These are phyloP conservation scores for Rafetus swinhoei DNA, from an alignment of 2,113 vertebrate genomes.

Conservation along the genomic window DNA sequence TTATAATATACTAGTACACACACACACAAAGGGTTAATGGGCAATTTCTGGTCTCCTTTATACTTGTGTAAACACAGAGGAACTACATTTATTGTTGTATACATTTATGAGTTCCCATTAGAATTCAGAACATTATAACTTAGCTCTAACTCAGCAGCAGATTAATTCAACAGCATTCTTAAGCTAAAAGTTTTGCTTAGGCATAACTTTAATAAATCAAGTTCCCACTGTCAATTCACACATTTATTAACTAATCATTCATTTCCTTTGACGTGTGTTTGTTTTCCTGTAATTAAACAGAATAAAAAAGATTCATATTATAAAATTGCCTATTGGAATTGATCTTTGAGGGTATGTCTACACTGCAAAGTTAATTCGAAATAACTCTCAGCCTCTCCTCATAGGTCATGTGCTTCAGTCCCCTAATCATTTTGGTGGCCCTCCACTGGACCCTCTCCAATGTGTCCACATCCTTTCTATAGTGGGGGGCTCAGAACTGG, in stretches of 20 bases:
- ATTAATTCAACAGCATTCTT: background rate
- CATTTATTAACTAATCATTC: background rate
- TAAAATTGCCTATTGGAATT: background rate
- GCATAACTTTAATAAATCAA: background rate
- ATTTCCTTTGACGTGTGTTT: background rate
- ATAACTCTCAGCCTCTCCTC: too few species aligned
- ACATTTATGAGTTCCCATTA: background rate
- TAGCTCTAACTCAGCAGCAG: background rate
- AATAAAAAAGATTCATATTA: background rate
- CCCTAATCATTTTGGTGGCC: too few species aligned
- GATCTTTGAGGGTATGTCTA: background rate
- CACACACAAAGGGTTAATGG: background rate
- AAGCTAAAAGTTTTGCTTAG: background rate
- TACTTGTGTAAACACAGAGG: background rate
- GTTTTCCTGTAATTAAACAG: background rate
- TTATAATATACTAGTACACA: background rate
- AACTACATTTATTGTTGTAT: background rate
- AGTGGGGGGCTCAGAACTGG: too few species aligned
- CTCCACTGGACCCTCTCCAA: too few species aligned
- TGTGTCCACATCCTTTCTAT: too few species aligned
- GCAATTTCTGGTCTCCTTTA: background rate
- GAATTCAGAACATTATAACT: background rate
- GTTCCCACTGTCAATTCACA: background rate
- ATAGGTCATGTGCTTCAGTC: too few species aligned
- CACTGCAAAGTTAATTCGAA: too few species aligned